These are phyloP conservation scores for Clangula hyemalis DNA, from an alignment of 2,797 vertebrate species.

Conservation along the genomic window DNA sequence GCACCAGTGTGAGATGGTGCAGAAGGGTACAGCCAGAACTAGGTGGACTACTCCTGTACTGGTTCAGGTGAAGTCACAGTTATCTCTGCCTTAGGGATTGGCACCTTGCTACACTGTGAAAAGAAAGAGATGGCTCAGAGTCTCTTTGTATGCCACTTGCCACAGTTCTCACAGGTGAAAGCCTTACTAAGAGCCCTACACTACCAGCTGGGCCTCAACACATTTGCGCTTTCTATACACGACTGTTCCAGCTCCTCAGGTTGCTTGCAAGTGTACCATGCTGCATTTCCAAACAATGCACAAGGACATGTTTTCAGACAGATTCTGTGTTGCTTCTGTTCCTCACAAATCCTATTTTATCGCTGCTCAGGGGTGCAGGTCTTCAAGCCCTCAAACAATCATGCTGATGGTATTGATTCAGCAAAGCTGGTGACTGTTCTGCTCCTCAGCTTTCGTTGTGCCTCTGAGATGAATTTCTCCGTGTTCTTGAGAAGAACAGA, in stretches of 20 bases:
- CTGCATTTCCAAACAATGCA: not conserved
- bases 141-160: not conserved
- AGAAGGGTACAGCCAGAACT: not conserved
- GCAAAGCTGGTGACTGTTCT: not conserved
- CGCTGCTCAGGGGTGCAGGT: not conserved
- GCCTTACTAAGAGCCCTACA: not conserved
- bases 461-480: not conserved
- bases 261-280: not conserved
- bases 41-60: accelerated
- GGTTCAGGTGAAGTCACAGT: accelerated
- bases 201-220: not conserved
- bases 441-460: not conserved
- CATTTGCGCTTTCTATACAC: not conserved
- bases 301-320: not conserved
- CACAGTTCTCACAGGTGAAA: not conserved
- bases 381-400: not conserved
- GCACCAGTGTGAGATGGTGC: accelerated
- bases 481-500: not conserved
- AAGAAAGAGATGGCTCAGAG: not conserved
- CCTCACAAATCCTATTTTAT: not conserved
- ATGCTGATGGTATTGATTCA: not conserved
- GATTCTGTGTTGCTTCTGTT: not conserved
- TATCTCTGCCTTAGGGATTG: not conserved
- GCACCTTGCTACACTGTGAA: not conserved
- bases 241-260: not conserved